Evolutionary conservation across 2,113 vertebrate species (phyloP).

Genomic region (Malurus alboscapulatus): DNA sequence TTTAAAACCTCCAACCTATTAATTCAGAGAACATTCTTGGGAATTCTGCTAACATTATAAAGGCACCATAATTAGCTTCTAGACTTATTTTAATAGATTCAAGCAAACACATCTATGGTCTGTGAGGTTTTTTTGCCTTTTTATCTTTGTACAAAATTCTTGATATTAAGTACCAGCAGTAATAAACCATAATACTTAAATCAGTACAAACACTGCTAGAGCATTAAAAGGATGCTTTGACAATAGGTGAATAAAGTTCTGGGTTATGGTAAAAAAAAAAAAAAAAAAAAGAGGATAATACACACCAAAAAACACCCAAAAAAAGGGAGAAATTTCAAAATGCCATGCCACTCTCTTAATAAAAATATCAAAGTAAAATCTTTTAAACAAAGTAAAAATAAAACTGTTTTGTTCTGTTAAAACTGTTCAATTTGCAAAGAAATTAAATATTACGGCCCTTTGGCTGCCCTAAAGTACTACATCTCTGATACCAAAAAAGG

Average conservation of each 20-base stretch:
- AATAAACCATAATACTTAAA: background rate
- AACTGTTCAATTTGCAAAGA: background rate
- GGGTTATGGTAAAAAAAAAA: background rate
- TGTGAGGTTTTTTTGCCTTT: background rate
- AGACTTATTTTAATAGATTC: background rate
- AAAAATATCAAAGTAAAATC: background rate
- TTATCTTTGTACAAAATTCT: background rate
- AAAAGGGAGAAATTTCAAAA: background rate
- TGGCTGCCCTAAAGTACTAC: background rate
- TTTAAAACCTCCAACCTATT: constrained; percentile 14
- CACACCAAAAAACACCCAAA: background rate
- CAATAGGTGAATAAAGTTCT: background rate
- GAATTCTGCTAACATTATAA: background rate
- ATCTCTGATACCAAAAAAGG: background rate
- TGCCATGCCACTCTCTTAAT: background rate
- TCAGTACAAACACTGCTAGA: background rate
- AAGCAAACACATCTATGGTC: background rate
- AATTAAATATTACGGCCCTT: background rate
- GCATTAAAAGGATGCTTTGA: background rate
- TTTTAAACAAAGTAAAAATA: background rate
- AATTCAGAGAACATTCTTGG: background rate
- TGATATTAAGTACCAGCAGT: background rate
- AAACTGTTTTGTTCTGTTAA: background rate
- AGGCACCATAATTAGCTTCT: background rate
- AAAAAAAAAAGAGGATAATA: background rate